A percentile compares a stretch with the other conserved stretches of the same genome.
These are phyloP conservation scores for Andrena marginata DNA, from an alignment of 2,888 invertebrate species.

Conservation along the genomic window DNA sequence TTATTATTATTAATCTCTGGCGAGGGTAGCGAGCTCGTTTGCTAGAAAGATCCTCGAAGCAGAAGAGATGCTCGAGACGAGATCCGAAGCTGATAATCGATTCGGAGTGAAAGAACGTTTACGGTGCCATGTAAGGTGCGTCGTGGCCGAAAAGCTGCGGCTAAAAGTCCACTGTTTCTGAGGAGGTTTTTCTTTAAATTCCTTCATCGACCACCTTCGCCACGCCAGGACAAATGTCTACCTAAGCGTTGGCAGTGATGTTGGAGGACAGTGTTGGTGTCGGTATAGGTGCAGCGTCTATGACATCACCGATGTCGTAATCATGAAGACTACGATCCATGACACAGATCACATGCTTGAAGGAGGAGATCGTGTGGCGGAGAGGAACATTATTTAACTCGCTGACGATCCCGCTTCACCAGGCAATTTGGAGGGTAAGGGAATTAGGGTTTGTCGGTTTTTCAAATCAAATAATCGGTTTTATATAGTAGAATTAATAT, in stretches of 20 bases:
- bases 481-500: no score
- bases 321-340: conserved; percentile 68
- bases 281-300: conserved; percentile 57
- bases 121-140: no score
- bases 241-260: conserved; percentile 58
- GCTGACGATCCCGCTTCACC: background rate
- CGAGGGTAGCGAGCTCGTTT: no score
- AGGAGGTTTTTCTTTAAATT: background rate
- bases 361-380: conserved; percentile 47
- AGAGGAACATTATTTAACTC: conserved; percentile 17
- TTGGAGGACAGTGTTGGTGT: conserved; percentile 36
- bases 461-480: no score
- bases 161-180: no score
- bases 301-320: conserved; percentile 79
- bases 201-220: background rate
- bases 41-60: no score
- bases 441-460: no score
- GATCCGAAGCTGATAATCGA: no score
- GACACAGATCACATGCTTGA: conserved; percentile 68
- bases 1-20: no score
- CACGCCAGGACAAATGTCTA: conserved; percentile 30
- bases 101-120: no score
- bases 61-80: no score
- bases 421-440: background rate
- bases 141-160: no score